phyloP scores from a whole-genome alignment of 2,113 vertebrate genomes.

The Canis aureus region DNA sequence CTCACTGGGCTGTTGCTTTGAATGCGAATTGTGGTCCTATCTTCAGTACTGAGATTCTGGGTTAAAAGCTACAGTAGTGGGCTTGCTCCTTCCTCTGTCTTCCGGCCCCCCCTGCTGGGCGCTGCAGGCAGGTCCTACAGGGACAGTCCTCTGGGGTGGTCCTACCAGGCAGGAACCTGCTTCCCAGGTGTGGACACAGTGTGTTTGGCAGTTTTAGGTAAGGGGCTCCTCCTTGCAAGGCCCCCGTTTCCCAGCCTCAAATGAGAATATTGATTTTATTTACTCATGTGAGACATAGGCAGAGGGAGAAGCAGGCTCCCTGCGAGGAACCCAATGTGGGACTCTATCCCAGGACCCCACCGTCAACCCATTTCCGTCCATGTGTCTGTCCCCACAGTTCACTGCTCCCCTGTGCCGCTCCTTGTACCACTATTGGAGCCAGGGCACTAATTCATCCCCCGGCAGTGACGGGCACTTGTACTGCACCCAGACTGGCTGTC shows the following conservation, averaged over 20 bases:
- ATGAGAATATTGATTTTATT: too few relatives aligned
- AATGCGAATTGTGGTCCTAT: background rate
- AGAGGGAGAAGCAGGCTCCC: too few relatives aligned
- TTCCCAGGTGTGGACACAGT: too few relatives aligned
- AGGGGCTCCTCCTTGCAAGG: too few relatives aligned
- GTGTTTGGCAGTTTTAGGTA: too few relatives aligned
- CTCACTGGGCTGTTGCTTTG: background rate
- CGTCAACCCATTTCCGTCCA: background rate
- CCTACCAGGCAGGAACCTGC: background rate
- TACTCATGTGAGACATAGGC: too few relatives aligned
- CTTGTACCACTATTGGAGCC: background rate
- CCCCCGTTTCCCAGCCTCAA: background rate
- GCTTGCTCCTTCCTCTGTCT: background rate
- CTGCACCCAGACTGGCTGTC: background rate
- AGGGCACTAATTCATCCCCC: background rate
- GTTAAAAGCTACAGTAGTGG: background rate
- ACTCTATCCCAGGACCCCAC: too few relatives aligned
- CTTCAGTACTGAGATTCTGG: background rate
- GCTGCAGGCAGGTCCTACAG: background rate
- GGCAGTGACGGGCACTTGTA: rapidly evolving
- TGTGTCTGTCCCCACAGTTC: too few relatives aligned
- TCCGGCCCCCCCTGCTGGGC: background rate
- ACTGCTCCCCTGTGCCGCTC: background rate
- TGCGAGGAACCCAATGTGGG: too few relatives aligned
- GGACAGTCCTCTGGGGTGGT: background rate